These are phyloP conservation scores for Andrena fulva DNA, from an alignment of 2,888 invertebrate species.

Conservation along the genomic window DNA sequence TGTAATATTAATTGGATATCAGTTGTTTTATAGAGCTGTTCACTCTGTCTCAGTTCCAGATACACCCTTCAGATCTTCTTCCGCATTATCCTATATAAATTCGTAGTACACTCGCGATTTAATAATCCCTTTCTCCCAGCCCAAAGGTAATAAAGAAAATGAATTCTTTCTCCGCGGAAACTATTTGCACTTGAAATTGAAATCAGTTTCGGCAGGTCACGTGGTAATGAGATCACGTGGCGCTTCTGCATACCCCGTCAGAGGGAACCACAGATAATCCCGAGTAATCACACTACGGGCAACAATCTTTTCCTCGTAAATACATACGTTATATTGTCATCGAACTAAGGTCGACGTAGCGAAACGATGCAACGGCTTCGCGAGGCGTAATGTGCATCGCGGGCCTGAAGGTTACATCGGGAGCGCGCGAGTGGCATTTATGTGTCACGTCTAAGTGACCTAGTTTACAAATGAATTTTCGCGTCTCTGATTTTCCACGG, in stretches of 20 bases:
- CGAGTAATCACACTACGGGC: conserved; percentile 49
- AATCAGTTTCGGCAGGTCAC: conserved; percentile 63
- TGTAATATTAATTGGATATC: background rate
- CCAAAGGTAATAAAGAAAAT: background rate
- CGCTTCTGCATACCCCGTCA: conserved; percentile 54
- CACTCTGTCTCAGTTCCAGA: background rate
- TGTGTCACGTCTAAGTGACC: conserved; percentile 70
- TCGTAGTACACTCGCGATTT: background rate
- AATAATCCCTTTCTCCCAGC: background rate
- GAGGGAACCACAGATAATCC: conserved; percentile 55
- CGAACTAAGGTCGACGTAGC: conserved; percentile 48
- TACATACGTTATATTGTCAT: conserved; percentile 68
- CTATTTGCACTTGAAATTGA: conserved; percentile 46
- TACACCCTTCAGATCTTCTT: no score
- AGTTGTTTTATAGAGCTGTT: background rate
- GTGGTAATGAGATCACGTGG: conserved; percentile 70
- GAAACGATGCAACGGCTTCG: conserved; percentile 46
- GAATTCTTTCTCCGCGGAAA: background rate
- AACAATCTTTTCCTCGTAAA: conserved; percentile 63
- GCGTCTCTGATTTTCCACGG: conserved; percentile 48
- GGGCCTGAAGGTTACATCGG: conserved; percentile 21
- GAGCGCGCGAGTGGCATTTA: conserved; percentile 33
- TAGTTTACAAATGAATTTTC: conserved; percentile 73
- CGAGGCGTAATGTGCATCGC: conserved; percentile 34
- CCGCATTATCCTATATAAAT: no score